Evolutionary conservation across 2,888 invertebrate genomes (phyloP), one percentile per base, ranked within the genome.

Genomic region (Villa cingulata): DNA sequence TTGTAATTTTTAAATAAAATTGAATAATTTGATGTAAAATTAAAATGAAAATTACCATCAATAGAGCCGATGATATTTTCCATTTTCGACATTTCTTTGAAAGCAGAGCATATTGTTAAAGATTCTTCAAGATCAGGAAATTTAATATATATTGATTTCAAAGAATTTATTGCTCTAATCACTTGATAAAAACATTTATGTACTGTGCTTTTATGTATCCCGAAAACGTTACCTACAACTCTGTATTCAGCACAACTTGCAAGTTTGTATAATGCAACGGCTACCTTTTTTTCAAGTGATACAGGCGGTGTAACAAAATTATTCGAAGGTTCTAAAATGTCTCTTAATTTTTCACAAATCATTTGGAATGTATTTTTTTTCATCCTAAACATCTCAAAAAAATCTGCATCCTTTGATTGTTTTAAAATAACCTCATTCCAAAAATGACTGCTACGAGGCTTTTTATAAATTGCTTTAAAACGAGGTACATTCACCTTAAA

Each of bases 91-190:
- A 23, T 43, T 4, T 34, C 19, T 15, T 49, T 37, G 39, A 49
- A 49, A 12, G 38, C n/a, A 6, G 23, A 19, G 15, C 20, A 19
- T 7, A 51, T 37, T 15, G 34, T 47, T 46, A 46, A 20, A 15
- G 57, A 55, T 49, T 61, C 60, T 27, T 45, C 46, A 34, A 48
- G 46, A 29, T 53, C 51, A 41, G 61, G 60, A 55, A 63, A 55
- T 34, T 41, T 50, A n/a, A 62, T 54, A 38, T 53, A 48, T 43
- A 48, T 42, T 10, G 51, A 50, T 29, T 57, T 40, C 17, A 62
- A 42, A 40, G 54, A 47, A 45, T 56, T 53, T 48, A 59, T 48
- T 15, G 61, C 60, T 20, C 53, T 38, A 6, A 59, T 48, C 37
- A 58, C 54, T 52, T 54, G 54, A 45, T 60, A 56, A 7, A 63